These are phyloP conservation scores for Bemisia tabaci DNA, from an alignment of 1,140 invertebrate species.

Conservation along the genomic window DNA sequence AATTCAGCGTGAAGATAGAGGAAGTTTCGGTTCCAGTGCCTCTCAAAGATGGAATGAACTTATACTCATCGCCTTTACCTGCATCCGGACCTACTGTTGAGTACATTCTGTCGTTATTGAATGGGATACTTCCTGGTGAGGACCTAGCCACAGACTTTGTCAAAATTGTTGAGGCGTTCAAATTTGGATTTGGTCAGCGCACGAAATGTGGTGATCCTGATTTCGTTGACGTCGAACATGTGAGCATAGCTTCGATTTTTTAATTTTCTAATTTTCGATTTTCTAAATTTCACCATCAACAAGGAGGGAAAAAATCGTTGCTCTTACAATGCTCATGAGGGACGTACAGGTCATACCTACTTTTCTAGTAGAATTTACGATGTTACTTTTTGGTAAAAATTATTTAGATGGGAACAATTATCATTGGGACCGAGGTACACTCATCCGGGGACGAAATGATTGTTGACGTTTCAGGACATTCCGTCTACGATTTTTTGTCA, in stretches of 20 bases:
- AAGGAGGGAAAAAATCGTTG: too few species aligned
- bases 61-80: constrained; percentile 65
- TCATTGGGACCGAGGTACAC: too few species aligned
- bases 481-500: too few species aligned
- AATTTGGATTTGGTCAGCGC: constrained; percentile 81
- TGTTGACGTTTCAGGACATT: too few species aligned
- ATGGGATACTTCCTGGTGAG: constrained; percentile 39
- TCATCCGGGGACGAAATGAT: too few species aligned
- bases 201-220: constrained; percentile 74
- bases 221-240: constrained; percentile 27
- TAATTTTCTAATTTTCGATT: neutral
- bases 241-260: constrained; percentile 2
- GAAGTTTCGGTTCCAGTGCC: constrained; percentile 38
- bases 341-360: neutral
- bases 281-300: too few species aligned
- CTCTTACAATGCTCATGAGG: too few species aligned
- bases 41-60: constrained; percentile 40
- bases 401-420: neutral
- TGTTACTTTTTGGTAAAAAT: neutral
- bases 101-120: constrained; percentile 73
- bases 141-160: constrained; percentile 44
- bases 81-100: constrained; percentile 63
- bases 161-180: constrained; percentile 78
- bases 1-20: constrained; percentile 42
- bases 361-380: neutral